Evolutionary conservation across 2,888 invertebrate species (phyloP), one percentile per base, ranked within the genome.

Genomic region (Laothoe populi): DNA sequence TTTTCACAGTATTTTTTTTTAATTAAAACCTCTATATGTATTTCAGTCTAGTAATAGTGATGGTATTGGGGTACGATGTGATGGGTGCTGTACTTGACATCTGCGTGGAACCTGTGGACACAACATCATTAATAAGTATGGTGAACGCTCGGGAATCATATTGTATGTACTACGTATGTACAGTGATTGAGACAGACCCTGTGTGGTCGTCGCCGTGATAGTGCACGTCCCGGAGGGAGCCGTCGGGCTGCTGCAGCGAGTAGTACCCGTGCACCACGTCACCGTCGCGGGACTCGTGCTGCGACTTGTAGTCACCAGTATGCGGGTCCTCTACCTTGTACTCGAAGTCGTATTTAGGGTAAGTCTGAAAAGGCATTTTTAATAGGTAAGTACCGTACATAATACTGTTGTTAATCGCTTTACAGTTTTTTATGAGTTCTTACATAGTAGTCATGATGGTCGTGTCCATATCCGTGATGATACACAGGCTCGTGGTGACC

Each of bases 171-270:
- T 2, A 31, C 19, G 4, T 0, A 19, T 3, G 11, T 19, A 53
- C 16, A 19, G 19, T 13, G 23, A 13, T 13, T 13, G 35, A 35
- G 10, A 53, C 53, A 19, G 11, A 92, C 82, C 93, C 93, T 40
- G 77, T 78, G 66, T 90, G 83, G 63, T 92, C 83, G 67, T 93
- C 92, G 21, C 88, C 89, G 64, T 86, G 86, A 74, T 94, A 94
- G 70, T 92, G 88, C 24, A 93, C 89, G 60, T 88, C 86, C 68
- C 93, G 84, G 67, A 87, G 73, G 67, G 92, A 89, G 63, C 93
- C 93, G 61, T 89, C 91, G 45, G 93, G 88, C 66, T 93, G 88
- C 66, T 92, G 88, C 42, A 93, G 79, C 21, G 86, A 74, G 71
- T 81, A 83, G 70, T 68, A 71, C 3, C 82, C 83, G 63, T 79